Conservation (phyloP, 2,113 vertebrate species). For the Brachyistius frenatus region DNA sequence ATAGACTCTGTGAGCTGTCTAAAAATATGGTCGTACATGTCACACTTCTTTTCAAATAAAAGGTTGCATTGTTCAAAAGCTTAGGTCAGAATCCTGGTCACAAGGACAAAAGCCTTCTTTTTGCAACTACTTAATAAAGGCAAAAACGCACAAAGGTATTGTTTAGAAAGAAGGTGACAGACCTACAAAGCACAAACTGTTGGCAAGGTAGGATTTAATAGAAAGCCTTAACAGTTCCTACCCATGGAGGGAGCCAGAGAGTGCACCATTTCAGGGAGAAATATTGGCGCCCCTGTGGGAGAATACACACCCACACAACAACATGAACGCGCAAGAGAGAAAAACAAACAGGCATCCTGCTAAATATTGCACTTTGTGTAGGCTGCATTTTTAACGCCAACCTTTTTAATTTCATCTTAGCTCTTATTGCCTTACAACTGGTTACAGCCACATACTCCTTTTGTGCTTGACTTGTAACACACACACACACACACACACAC, state of each 20-base stretch:
- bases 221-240: constrained; percentile 35
- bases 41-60: neutral
- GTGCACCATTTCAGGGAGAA: constrained; percentile 48
- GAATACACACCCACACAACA: constrained; percentile 66
- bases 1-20: neutral
- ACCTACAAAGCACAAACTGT: neutral
- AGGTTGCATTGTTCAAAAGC: neutral
- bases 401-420: constrained; percentile 35
- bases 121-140: neutral
- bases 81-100: neutral
- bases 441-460: constrained; percentile 8
- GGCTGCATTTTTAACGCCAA: constrained; percentile 47
- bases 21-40: neutral
- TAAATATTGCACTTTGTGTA: constrained; percentile 49
- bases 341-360: constrained; percentile 51
- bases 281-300: constrained; percentile 51
- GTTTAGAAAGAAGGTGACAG: neutral
- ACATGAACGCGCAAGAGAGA: constrained; percentile 43
- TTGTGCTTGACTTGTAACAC: constrained; percentile 3
- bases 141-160: neutral
- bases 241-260: constrained; percentile 81
- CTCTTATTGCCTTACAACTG: constrained; percentile 9
- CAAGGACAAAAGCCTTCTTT: neutral
- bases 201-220: constrained; percentile 3
- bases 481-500: neutral